A percentile compares a stretch with the other conserved stretches of the same genome.
Evolutionary conservation across 2,888 invertebrate species (phyloP).

Genomic region (Anagyrus pseudococci): DNA sequence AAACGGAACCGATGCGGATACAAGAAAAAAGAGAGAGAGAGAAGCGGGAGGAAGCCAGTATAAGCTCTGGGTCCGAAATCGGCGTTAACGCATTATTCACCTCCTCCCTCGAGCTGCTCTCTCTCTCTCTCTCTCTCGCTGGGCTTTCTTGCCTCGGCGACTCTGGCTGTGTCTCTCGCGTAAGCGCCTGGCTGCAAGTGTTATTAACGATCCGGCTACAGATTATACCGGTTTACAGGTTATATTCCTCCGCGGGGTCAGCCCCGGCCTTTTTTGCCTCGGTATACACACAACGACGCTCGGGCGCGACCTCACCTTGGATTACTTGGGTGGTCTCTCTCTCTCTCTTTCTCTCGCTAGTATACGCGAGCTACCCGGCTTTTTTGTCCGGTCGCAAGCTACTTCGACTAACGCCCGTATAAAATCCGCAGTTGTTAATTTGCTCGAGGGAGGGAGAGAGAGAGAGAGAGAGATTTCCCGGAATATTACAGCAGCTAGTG

Average conservation of each 20-base stretch:
- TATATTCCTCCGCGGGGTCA: conserved; percentile 10
- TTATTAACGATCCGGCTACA: conserved; percentile 34
- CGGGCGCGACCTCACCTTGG: too few relatives aligned
- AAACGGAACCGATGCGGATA: conserved; percentile 15
- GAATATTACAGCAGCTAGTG: too few relatives aligned
- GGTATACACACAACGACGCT: too few relatives aligned
- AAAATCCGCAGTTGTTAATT: too few relatives aligned
- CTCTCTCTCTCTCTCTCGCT: conserved; percentile 6
- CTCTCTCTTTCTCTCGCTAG: not conserved
- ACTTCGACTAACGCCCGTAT: too few relatives aligned
- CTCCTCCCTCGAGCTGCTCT: not conserved
- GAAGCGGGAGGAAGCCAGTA: conserved; percentile 23
- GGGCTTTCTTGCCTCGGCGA: conserved; percentile 27
- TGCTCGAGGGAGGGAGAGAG: too few relatives aligned
- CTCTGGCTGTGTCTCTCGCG: conserved; percentile 11
- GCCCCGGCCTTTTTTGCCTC: not conserved
- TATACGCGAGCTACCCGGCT: not conserved
- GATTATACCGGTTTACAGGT: conserved; percentile 30
- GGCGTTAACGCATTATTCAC: conserved; percentile 32
- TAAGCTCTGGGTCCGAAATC: conserved; percentile 12
- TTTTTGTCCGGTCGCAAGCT: not conserved
- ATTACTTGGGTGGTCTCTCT: not conserved
- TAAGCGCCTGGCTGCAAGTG: too few relatives aligned
- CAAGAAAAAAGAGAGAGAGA: conserved; percentile 2
- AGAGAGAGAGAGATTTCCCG: too few relatives aligned